Percentiles rank a stretch among this genome's conserved stretches.
These are phyloP conservation scores for Heliconius charithonia DNA, from an alignment of 2,888 invertebrate species.

Conservation along the genomic window DNA sequence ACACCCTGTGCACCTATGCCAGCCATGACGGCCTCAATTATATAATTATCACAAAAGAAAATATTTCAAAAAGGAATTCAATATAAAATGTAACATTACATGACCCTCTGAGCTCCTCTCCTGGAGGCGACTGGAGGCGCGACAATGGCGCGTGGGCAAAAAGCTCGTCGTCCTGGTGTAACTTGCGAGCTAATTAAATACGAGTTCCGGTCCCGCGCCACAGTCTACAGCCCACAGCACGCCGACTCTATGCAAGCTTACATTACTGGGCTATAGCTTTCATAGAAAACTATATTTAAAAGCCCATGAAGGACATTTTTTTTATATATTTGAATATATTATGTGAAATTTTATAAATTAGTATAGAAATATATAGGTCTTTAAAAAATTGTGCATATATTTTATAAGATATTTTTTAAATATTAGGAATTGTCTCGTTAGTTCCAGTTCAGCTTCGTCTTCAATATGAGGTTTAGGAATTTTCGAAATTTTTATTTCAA, in stretches of 20 bases:
- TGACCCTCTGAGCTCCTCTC: background rate
- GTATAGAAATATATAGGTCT: background rate
- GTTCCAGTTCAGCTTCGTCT: too few species aligned
- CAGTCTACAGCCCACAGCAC: constrained; percentile 1
- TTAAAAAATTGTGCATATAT: background rate
- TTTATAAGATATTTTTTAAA: background rate
- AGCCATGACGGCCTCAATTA: background rate
- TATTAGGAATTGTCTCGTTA: too few species aligned
- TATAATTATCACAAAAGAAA: background rate
- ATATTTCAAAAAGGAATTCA: background rate
- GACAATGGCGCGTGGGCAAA: constrained; percentile 15
- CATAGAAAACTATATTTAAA: background rate
- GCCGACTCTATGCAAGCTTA: background rate
- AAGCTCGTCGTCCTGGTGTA: constrained; percentile 12
- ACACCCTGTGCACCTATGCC: background rate
- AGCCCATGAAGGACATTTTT: background rate
- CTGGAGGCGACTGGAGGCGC: background rate
- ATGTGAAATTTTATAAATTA: background rate
- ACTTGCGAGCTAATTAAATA: constrained; percentile 26
- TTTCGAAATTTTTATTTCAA: too few species aligned
- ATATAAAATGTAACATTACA: background rate
- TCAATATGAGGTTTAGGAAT: too few species aligned
- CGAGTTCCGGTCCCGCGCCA: constrained; percentile 15
- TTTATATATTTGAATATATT: background rate
- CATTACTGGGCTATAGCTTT: background rate